phyloP scores from a whole-genome alignment of 2,797 vertebrate species.

The Amphiprion clarkii region DNA sequence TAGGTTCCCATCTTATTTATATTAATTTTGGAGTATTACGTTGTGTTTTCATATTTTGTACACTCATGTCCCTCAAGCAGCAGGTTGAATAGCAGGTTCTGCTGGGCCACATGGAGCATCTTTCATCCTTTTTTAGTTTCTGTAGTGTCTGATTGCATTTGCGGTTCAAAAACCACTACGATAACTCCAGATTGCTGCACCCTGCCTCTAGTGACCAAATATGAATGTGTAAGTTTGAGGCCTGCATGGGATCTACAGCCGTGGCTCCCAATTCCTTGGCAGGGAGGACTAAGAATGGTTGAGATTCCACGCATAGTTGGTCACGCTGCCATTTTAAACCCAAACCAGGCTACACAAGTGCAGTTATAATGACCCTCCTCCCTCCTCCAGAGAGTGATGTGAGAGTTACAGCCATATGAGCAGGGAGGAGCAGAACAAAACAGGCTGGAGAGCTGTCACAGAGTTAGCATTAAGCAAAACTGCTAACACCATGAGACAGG shows the following conservation, averaged over 20 bases:
- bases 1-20: not conserved
- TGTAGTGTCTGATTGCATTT: slow-evolving; percentile 25
- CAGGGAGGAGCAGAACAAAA: slow-evolving; percentile 62
- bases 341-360: slow-evolving; percentile 73
- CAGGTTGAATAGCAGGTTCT: slow-evolving; percentile 73
- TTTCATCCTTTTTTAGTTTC: slow-evolving; percentile 23
- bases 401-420: slow-evolving; percentile 67
- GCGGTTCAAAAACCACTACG: slow-evolving; percentile 53
- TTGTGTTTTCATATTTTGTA: slow-evolving; percentile 31
- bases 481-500: slow-evolving; percentile 54
- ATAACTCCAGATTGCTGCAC: slow-evolving; percentile 59
- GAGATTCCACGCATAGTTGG: slow-evolving; percentile 87
- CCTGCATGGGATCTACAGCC: slow-evolving; percentile 72
- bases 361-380: slow-evolving; percentile 58
- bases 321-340: slow-evolving; percentile 86
- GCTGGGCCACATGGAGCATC: slow-evolving; percentile 13
- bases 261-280: slow-evolving; percentile 71
- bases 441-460: slow-evolving; percentile 52
- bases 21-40: not conserved
- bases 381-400: slow-evolving; percentile 50
- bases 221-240: slow-evolving; percentile 78
- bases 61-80: slow-evolving; percentile 43
- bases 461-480: slow-evolving; percentile 56
- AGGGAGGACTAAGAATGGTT: slow-evolving; percentile 78
- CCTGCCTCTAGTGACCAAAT: slow-evolving; percentile 74